Evolutionary conservation across 1,140 invertebrate genomes (phyloP).

Genomic region (Metaphire vulgaris): DNA sequence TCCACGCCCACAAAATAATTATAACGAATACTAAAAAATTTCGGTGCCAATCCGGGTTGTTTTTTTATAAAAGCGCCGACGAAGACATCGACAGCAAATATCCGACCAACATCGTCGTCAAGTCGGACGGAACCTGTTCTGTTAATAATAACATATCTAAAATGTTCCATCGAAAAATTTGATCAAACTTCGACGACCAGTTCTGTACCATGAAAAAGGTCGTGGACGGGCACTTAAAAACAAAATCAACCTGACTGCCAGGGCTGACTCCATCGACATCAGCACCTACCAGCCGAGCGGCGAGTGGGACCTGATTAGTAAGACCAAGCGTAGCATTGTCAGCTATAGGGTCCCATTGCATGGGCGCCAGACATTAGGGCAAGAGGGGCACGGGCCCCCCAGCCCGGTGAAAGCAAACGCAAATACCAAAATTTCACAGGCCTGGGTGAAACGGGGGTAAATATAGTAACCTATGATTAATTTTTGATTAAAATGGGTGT

Average conservation of each 20-base stretch:
- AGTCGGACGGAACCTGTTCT: constrained; percentile 85
- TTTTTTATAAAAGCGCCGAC: constrained; percentile 92
- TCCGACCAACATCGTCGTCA: constrained; percentile 85
- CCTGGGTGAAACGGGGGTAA: too few relatives aligned
- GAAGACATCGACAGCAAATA: constrained; percentile 95
- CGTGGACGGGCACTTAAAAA: constrained; percentile 31
- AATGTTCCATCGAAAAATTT: too few relatives aligned
- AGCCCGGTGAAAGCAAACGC: not conserved
- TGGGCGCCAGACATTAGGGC: too few relatives aligned
- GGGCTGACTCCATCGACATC: constrained; percentile 54
- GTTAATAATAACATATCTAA: too few relatives aligned
- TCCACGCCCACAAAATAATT: too few relatives aligned
- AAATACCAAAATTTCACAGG: not conserved
- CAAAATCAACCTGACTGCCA: constrained; percentile 45
- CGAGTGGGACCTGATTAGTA: constrained; percentile 96
- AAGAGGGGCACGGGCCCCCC: too few relatives aligned
- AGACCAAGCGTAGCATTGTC: too few relatives aligned
- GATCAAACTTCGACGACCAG: constrained; percentile 58
- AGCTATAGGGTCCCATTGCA: too few relatives aligned
- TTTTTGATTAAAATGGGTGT: too few relatives aligned
- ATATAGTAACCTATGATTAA: too few relatives aligned
- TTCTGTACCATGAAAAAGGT: constrained; percentile 32
- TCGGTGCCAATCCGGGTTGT: too few relatives aligned
- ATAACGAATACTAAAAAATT: too few relatives aligned
- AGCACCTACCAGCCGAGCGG: constrained; percentile 66